A percentile compares a stretch with the other conserved stretches of the same genome.
Conservation (phyloP, 2,888 invertebrate species). For the Dione vanillae region DNA sequence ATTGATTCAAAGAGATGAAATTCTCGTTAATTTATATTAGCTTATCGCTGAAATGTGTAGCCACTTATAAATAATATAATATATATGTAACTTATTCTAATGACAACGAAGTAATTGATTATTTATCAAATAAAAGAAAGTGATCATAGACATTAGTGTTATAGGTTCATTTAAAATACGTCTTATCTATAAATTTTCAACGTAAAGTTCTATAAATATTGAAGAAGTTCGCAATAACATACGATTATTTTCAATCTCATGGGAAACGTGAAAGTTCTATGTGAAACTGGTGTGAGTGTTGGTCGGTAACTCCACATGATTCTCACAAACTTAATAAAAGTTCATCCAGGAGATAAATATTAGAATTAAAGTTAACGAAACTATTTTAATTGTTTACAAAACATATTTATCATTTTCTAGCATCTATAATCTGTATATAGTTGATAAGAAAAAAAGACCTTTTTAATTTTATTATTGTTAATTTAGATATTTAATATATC, state of each 20-base stretch:
- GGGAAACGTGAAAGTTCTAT: conserved; percentile 31
- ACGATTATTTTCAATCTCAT: conserved; percentile 24
- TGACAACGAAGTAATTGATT: conserved; percentile 16
- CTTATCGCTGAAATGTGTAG: conserved; percentile 13
- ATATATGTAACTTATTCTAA: neutral
- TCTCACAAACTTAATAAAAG: neutral
- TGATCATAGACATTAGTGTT: too few species aligned
- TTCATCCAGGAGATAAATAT: neutral
- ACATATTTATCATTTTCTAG: too few species aligned
- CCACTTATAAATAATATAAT: conserved; percentile 2
- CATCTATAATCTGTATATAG: too few species aligned
- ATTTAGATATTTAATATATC: too few species aligned
- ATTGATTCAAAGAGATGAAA: conserved; percentile 29
- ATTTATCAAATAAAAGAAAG: conserved; percentile 8
- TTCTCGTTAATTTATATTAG: conserved; percentile 16
- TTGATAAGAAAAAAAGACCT: too few species aligned
- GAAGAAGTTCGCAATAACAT: conserved; percentile 22
- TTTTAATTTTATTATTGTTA: too few species aligned
- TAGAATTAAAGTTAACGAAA: neutral
- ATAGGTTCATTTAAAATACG: neutral
- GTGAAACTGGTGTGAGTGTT: conserved; percentile 31
- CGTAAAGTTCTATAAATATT: conserved; percentile 6
- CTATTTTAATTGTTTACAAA: neutral
- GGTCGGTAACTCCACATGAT: conserved; percentile 12
- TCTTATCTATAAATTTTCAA: conserved; percentile 1